These are phyloP conservation scores for Psix sp. DNA, from an alignment of 1,140 invertebrate genomes.

Conservation along the genomic window DNA sequence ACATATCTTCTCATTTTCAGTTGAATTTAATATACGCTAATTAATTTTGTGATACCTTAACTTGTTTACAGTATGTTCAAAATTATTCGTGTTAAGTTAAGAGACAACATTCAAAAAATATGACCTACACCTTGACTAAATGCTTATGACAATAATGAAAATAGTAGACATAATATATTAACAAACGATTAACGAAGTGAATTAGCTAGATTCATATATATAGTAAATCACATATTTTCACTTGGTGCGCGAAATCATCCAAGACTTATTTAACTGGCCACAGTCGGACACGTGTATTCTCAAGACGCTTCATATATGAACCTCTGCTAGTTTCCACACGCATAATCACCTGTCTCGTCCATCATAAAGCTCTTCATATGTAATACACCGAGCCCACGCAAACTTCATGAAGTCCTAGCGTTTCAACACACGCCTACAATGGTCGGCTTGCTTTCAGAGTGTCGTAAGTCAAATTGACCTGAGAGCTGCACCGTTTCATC, in stretches of 20 bases:
- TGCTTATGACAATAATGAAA: too few relatives aligned
- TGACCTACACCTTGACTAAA: too few relatives aligned
- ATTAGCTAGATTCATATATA: conserved; percentile 41
- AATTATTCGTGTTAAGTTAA: too few relatives aligned
- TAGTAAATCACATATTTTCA: conserved; percentile 47
- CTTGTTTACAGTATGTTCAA: too few relatives aligned
- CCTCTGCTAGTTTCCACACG: conserved; percentile 72
- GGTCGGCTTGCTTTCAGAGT: conserved; percentile 74
- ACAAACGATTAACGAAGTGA: conserved; percentile 36
- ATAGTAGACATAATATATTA: conserved; percentile 20
- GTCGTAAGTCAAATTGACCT: conserved; percentile 75
- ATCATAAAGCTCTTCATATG: conserved; percentile 73
- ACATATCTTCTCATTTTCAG: too few relatives aligned
- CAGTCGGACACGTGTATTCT: conserved; percentile 33
- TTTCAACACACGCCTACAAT: conserved; percentile 76
- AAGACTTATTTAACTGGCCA: conserved; percentile 26
- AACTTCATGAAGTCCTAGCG: conserved; percentile 72
- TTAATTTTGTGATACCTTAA: too few relatives aligned
- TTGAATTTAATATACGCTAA: too few relatives aligned
- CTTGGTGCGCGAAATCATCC: conserved; percentile 37
- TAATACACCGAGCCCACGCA: conserved; percentile 74
- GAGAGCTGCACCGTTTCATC: conserved; percentile 71
- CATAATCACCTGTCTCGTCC: conserved; percentile 77
- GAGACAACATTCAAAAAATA: too few relatives aligned
- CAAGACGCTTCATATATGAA: conserved; percentile 37